Evolutionary conservation across 1,140 invertebrate genomes (phyloP).

Genomic region (Trachymyrmex septentrionalis): DNA sequence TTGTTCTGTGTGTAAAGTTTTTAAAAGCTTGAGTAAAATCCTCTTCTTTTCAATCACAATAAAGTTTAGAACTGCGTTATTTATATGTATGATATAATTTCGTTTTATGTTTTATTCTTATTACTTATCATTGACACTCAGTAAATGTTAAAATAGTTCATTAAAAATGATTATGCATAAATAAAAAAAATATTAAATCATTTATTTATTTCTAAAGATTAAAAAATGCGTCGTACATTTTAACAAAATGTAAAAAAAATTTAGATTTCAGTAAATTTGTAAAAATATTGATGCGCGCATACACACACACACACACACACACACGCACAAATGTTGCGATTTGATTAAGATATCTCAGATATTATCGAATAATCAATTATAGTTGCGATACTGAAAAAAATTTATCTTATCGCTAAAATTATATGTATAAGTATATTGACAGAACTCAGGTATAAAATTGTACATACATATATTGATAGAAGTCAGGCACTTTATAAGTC

Average conservation of each 20-base stretch:
- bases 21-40: not conserved
- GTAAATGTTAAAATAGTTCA: not conserved
- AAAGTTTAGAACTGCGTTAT: not conserved
- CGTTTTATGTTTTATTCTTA: not conserved
- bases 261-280: not conserved
- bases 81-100: not conserved
- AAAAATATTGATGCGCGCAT: not conserved
- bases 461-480: not conserved
- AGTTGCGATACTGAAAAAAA: not conserved
- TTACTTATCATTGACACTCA: not conserved
- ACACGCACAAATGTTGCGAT: not conserved
- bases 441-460: not conserved
- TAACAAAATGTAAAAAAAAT: not conserved
- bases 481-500: slow-evolving; percentile 66
- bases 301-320: no score
- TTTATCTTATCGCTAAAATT: slow-evolving; percentile 50
- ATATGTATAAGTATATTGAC: not conserved
- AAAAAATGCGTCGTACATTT: not conserved
- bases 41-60: not conserved
- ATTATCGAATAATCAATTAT: slow-evolving; percentile 15
- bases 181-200: not conserved
- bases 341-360: not conserved
- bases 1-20: no score
- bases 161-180: not conserved
- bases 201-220: not conserved